These are phyloP conservation scores for Xiphorhynchus elegans DNA, from an alignment of 2,113 vertebrate genomes.

Conservation along the genomic window DNA sequence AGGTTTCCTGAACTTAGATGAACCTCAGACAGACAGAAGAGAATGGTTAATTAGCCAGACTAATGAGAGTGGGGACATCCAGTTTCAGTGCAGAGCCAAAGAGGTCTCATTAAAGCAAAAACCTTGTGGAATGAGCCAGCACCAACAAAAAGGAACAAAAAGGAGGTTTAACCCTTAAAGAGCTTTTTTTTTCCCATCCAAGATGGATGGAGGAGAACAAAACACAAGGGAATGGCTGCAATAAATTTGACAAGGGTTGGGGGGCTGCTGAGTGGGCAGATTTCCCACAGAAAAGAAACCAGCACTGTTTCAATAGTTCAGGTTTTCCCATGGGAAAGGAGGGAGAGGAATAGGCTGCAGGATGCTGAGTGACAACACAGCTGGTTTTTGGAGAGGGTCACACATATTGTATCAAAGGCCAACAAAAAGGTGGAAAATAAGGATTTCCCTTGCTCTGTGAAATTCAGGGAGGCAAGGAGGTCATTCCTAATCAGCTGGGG, in stretches of 20 bases:
- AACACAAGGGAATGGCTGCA: background rate
- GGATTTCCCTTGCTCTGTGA: background rate
- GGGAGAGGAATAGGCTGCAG: background rate
- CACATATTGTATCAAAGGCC: background rate
- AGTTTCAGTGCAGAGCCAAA: background rate
- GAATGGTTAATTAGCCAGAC: constrained; percentile 43
- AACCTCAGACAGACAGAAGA: background rate
- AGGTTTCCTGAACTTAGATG: background rate
- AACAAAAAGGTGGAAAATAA: background rate
- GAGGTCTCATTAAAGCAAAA: constrained; percentile 37
- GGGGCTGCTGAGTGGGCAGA: background rate
- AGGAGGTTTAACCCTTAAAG: background rate
- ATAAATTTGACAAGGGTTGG: background rate
- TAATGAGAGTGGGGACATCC: constrained; percentile 39
- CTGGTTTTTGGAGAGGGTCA: background rate
- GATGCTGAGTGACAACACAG: background rate
- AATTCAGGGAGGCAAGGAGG: background rate
- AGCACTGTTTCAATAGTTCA: background rate
- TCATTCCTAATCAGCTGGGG: background rate
- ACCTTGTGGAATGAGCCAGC: background rate
- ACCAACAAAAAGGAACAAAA: background rate
- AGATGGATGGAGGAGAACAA: background rate
- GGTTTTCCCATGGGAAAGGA: background rate
- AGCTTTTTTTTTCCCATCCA: background rate
- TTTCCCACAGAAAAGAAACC: background rate